Conservation (phyloP, 1,140 invertebrate species). For the Whitmania pigra region DNA sequence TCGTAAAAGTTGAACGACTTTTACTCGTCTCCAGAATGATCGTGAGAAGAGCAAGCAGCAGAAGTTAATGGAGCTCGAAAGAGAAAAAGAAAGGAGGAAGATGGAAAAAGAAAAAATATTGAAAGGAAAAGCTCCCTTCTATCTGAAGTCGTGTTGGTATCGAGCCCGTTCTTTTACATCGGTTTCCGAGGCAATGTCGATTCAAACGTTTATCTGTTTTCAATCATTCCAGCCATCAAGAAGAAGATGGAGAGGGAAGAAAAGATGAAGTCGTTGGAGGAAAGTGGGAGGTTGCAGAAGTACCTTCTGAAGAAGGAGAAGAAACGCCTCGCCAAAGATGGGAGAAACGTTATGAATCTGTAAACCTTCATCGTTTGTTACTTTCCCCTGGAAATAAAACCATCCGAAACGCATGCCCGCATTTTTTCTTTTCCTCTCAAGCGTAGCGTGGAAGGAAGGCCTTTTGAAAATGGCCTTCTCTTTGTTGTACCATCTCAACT, state of each 20-base stretch:
- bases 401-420: too few species aligned
- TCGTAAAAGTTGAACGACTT: not conserved
- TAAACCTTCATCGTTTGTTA: too few species aligned
- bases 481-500: too few species aligned
- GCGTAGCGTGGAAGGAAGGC: too few species aligned
- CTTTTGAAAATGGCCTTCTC: too few species aligned
- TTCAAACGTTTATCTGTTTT: not conserved
- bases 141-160: not conserved
- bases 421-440: too few species aligned
- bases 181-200: not conserved
- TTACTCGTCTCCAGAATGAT: not conserved
- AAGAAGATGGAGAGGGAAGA: not conserved
- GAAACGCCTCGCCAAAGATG: not conserved
- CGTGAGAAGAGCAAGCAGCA: conserved; percentile 1
- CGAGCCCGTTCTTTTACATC: not conserved
- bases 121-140: conserved; percentile 7
- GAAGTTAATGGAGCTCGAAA: not conserved
- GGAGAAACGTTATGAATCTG: not conserved
- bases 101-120: not conserved
- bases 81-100: not conserved
- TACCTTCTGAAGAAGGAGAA: not conserved
- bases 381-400: too few species aligned
- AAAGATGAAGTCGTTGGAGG: not conserved
- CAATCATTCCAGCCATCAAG: not conserved
- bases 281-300: not conserved